Base-by-base conservation (phyloP, 2,113 vertebrate species). In the Indicator maculatus region DNA sequence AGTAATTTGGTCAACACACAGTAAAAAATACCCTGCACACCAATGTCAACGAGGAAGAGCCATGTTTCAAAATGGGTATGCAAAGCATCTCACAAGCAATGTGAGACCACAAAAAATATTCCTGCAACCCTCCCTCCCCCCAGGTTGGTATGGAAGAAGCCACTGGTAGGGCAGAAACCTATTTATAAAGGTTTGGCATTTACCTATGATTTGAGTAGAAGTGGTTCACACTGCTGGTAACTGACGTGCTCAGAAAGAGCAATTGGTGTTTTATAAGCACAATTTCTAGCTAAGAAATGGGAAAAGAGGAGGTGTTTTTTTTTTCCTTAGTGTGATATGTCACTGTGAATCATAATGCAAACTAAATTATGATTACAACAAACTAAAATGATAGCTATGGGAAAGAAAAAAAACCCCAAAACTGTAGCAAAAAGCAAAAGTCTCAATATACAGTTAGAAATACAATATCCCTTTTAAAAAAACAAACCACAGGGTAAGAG, bases 381-480 rank as follows among this genome's bases (percentile, higher is more conserved):
- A 90, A 78, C 33, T 93, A 86, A 97, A 95, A 95, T 79, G 88
- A 71, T 81, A 95, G 95, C 67, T 31, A 84, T 56, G 91, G 67
- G 45, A 79, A 96, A 95, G 81, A 96, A 95, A 47, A 12, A 24
- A 52, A 23, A 45, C 15, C 21, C 50, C 50, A 52, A 52, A 97
- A 83, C 82, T 41, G 56, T 21, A 89, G 89, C 88, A 90, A 88
- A 97, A 97, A 93, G 66, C 96, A 81, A 55, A 97, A 94, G 93
- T 96, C 95, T 96, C 86, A 91, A 93, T 95, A 97, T 50, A 96
- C 70, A 97, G 69, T 95, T 58, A 93, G 73, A 96, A 97, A 96
- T 97, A 98, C 97, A 98, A 98, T 98, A 98, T 98, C 98, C 98
- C 98, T 98, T 98, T 97, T 83, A 83, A 98, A 98, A 98, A 96